Evolutionary conservation across 2,888 invertebrate genomes (phyloP).

Genomic region (Dryadula phaetusa): DNA sequence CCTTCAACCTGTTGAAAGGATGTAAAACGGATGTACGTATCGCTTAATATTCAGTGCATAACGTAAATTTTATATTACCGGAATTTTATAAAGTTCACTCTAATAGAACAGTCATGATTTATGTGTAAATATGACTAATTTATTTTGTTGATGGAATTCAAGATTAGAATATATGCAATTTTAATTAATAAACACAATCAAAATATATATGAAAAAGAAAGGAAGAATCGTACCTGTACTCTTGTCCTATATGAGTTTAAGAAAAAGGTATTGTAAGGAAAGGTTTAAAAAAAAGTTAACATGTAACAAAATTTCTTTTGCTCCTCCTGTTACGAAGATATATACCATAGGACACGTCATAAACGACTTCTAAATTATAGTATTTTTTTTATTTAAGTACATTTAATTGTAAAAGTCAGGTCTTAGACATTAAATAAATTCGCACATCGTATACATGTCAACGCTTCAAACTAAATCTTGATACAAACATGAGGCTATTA

Average conservation of each 20-base stretch:
- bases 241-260: too few relatives aligned
- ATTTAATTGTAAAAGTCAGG: neutral
- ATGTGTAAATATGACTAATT: constrained; percentile 6
- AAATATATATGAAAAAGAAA: neutral
- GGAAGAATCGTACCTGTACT: too few relatives aligned
- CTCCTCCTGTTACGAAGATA: too few relatives aligned
- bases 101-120: constrained; percentile 13
- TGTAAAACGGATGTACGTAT: constrained; percentile 26
- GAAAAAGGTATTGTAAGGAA: too few relatives aligned
- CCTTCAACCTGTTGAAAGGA: constrained; percentile 15
- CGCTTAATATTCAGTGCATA: constrained; percentile 28
- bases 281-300: too few relatives aligned
- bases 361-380: too few relatives aligned
- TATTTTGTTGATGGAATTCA: constrained; percentile 17
- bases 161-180: neutral
- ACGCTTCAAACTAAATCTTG: constrained; percentile 19
- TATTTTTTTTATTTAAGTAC: too few relatives aligned
- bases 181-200: neutral
- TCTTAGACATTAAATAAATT: neutral
- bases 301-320: too few relatives aligned
- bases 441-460: neutral
- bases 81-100: constrained; percentile 21
- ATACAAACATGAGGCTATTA: constrained; percentile 21
- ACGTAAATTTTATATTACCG: constrained; percentile 24
- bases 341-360: too few relatives aligned